phyloP scores from a whole-genome alignment of 2,113 vertebrate genomes.

The Dipodomys ordii region DNA sequence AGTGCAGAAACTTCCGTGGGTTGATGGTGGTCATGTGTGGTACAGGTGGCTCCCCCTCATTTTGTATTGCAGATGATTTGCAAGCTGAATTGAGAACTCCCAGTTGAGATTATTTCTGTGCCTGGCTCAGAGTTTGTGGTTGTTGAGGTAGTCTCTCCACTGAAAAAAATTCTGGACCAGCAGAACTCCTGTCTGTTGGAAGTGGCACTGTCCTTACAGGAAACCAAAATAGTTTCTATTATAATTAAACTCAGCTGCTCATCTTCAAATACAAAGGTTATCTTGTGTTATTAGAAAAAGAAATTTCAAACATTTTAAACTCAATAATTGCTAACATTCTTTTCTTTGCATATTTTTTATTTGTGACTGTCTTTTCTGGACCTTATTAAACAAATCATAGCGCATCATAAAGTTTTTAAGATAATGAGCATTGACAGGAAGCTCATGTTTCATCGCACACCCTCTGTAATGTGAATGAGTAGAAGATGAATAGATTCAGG shows the following conservation, averaged over 20 bases:
- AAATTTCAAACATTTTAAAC: background rate
- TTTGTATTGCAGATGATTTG: background rate
- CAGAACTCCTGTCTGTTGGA: background rate
- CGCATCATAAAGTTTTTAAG: too few relatives aligned
- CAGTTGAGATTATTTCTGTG: background rate
- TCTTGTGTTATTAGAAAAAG: background rate
- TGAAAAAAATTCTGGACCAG: background rate
- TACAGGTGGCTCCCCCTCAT: background rate
- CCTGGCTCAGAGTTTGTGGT: background rate
- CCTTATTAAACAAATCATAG: background rate
- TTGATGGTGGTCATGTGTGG: background rate
- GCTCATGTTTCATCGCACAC: fast-evolving
- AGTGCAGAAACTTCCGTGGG: background rate
- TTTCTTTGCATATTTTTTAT: background rate
- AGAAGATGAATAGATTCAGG: background rate
- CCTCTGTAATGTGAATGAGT: background rate
- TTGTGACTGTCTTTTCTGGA: background rate
- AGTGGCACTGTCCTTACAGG: background rate
- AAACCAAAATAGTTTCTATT: background rate
- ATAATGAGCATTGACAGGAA: background rate
- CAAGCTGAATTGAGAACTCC: background rate
- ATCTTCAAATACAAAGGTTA: background rate
- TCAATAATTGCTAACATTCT: background rate
- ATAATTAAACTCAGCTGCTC: background rate
- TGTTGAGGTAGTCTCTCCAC: background rate